phyloP scores from a whole-genome alignment of 2,797 vertebrate genomes.

The Aythya fuligula region DNA sequence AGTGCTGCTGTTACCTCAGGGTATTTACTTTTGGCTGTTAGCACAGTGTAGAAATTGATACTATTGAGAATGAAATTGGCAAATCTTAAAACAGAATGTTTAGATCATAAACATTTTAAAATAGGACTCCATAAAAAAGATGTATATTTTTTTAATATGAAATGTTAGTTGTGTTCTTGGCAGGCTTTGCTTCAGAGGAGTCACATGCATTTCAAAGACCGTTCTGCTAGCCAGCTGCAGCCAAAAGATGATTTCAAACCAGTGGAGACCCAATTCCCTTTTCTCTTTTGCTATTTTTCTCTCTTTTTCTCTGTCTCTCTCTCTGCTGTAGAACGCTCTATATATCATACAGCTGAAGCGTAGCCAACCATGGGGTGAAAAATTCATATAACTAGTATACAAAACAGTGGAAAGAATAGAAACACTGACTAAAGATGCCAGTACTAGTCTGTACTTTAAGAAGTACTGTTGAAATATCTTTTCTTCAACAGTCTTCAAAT shows the following conservation, averaged over 20 bases:
- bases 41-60: constrained; percentile 27
- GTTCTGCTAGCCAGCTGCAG: constrained; percentile 25
- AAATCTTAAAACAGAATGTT: constrained; percentile 56
- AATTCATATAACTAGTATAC: not conserved
- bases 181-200: constrained; percentile 32
- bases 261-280: not conserved
- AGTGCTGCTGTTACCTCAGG: constrained; percentile 28
- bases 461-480: not conserved
- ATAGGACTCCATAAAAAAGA: constrained; percentile 40
- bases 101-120: constrained; percentile 65
- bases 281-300: not conserved
- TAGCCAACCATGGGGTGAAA: constrained; percentile 14
- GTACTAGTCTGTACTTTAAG: not conserved
- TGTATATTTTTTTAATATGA: constrained; percentile 38
- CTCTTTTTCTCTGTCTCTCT: too few species aligned
- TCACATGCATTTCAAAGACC: constrained; percentile 22
- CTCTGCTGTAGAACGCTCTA: not conserved
- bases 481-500: constrained; percentile 11
- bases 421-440: not conserved
- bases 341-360: constrained; percentile 19
- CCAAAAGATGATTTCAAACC: constrained; percentile 50
- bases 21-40: constrained; percentile 52
- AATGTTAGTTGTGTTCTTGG: constrained; percentile 63
- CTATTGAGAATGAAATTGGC: constrained; percentile 39
- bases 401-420: not conserved